A percentile compares a stretch with the other conserved stretches of the same genome.
phyloP scores from a whole-genome alignment of 2,113 vertebrate genomes.

The Seriola dumerili region DNA sequence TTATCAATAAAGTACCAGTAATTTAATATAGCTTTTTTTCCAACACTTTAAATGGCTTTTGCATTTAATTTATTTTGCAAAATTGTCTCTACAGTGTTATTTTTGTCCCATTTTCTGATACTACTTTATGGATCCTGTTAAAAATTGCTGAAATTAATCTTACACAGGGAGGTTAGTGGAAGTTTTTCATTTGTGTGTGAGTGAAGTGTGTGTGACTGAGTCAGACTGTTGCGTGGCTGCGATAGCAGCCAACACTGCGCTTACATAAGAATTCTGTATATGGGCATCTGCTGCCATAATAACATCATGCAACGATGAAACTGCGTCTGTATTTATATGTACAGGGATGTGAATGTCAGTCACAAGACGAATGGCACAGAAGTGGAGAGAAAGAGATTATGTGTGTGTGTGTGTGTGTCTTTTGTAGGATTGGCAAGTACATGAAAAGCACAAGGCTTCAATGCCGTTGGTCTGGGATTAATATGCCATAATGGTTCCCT shows the following conservation, averaged over 20 bases:
- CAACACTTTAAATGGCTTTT: not conserved
- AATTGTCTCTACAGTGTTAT: not conserved
- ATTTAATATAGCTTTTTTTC: not conserved
- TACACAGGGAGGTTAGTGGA: not conserved
- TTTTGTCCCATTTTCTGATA: not conserved
- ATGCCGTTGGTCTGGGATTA: not conserved
- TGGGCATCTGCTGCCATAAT: conserved; percentile 58
- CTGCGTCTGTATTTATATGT: conserved; percentile 54
- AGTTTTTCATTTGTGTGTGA: not conserved
- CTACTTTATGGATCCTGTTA: not conserved
- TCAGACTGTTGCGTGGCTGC: conserved; percentile 2
- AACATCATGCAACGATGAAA: conserved; percentile 54
- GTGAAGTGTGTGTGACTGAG: not conserved
- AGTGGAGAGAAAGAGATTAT: not conserved
- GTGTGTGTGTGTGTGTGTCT: not conserved
- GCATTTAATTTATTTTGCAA: not conserved
- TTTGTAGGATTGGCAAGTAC: not conserved
- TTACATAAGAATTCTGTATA: conserved; percentile 38
- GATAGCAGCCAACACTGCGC: conserved; percentile 13
- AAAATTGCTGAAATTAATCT: not conserved
- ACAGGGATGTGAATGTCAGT: conserved; percentile 36
- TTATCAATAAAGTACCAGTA: not conserved
- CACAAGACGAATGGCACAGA: not conserved
- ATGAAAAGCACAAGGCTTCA: not conserved
- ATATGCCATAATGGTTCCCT: not conserved